phyloP scores from a whole-genome alignment of 2,888 invertebrate species.

The Monoplex corrugatus region DNA sequence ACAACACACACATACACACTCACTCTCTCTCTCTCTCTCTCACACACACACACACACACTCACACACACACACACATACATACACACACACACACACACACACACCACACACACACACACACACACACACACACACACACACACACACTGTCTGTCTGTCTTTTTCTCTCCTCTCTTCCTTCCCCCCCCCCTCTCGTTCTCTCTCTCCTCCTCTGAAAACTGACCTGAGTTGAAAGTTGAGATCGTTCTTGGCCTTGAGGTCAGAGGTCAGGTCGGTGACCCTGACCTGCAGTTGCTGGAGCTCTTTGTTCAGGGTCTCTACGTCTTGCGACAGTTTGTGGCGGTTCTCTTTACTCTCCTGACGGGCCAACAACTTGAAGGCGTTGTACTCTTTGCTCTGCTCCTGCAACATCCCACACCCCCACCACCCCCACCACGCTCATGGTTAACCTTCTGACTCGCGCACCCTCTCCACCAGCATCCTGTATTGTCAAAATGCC shows the following conservation, averaged over 20 bases:
- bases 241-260: constrained; percentile 65
- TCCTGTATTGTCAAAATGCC: too few relatives aligned
- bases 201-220: too few relatives aligned
- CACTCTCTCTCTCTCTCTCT: neutral
- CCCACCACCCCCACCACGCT: too few relatives aligned
- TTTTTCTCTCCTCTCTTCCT: too few relatives aligned
- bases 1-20: too few relatives aligned
- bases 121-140: too few relatives aligned
- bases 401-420: constrained; percentile 65
- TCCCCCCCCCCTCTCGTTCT: too few relatives aligned
- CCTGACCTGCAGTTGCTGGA: constrained; percentile 62
- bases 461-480: neutral
- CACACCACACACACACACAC: too few relatives aligned
- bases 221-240: constrained; percentile 68
- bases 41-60: neutral
- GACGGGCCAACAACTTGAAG: constrained; percentile 61
- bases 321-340: constrained; percentile 60
- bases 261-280: constrained; percentile 65
- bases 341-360: constrained; percentile 61
- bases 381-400: constrained; percentile 69
- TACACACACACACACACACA: too few relatives aligned
- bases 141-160: too few relatives aligned
- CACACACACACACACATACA: neutral
- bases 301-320: constrained; percentile 63
- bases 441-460: too few relatives aligned